Base-by-base conservation (phyloP, 2,888 invertebrate species). In the Drosophila meridionalis region DNA sequence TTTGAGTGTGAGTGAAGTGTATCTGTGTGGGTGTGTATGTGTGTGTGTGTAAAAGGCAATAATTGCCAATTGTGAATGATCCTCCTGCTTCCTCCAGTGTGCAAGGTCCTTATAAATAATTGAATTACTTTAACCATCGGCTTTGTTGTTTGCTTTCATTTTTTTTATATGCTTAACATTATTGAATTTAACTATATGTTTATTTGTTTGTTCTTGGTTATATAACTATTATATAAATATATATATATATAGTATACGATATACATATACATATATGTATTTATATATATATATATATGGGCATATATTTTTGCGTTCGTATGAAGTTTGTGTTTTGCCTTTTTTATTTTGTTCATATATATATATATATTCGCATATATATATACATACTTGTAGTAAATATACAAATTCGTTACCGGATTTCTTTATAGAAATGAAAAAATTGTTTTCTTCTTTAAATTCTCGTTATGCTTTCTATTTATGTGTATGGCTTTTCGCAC, bases 141-240 rank as follows among this genome's bases (percentile, higher is more conserved):
- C 73, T 73, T 53, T 63, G 53, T 57, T 64, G 43, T 66, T 65
- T 65, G 56, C 65, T 65, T 57, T 67, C 47, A 36, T 74, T 56
- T 56, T 70, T 68, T 68, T 76, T 73, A 68, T 75, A 72, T 76
- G 87, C 89, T 85, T 85, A 85, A 89, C 82, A 69, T 82, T 89
- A 87, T 87, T 87, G 85, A 85, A 85, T 85, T 85, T 85, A 85
- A 85, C 85, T 85, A 85, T 85, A 85, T 89, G 89, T 89, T 86
- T 89, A 82, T 89, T 84, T 89, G 84, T 89, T 52, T 85, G 89
- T 87, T 85, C 87, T 87, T 85, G 85, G 85, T 89, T 85, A 85
- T 89, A 85, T 85, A 86, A 88, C 82, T 85, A 86, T 85, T 43
- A 65, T 68, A 69, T 66, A 63, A 82, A 75, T 79, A 75, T 78